Evolutionary conservation across 2,797 vertebrate genomes (phyloP).

Genomic region (Leucoraja ocellata): DNA sequence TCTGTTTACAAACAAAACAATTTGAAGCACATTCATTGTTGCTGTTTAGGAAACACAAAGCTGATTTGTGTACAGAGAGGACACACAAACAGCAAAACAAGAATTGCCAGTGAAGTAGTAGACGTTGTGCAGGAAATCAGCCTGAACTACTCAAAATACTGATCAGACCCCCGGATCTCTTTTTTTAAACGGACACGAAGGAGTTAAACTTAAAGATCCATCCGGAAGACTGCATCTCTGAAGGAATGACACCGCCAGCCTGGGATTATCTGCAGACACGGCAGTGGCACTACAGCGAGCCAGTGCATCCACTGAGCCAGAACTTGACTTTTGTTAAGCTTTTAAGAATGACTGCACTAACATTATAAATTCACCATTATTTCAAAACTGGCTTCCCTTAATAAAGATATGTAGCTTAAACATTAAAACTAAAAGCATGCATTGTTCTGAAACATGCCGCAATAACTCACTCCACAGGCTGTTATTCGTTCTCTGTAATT

Average conservation of each 20-base stretch:
- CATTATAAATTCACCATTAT: slow-evolving; percentile 1
- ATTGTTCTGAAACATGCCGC: background rate
- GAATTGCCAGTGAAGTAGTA: background rate
- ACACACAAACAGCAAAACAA: background rate
- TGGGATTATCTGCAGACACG: background rate
- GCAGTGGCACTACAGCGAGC: background rate
- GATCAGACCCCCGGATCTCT: background rate
- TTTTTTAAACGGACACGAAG: background rate
- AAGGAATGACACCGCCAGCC: background rate
- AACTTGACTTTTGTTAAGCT: background rate
- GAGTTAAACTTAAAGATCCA: background rate
- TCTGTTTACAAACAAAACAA: too few species aligned
- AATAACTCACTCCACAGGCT: background rate
- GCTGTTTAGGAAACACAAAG: background rate
- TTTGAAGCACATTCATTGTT: background rate
- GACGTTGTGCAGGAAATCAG: background rate
- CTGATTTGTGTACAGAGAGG: background rate
- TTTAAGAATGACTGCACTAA: background rate
- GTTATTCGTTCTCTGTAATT: slow-evolving; percentile 10
- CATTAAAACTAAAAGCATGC: slow-evolving; percentile 13
- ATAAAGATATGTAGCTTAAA: background rate
- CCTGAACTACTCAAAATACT: background rate
- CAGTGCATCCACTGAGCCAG: background rate
- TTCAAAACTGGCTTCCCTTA: background rate
- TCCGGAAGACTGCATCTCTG: background rate